Conservation (phyloP, 2,888 invertebrate genomes). For the Trichacis sp. region DNA sequence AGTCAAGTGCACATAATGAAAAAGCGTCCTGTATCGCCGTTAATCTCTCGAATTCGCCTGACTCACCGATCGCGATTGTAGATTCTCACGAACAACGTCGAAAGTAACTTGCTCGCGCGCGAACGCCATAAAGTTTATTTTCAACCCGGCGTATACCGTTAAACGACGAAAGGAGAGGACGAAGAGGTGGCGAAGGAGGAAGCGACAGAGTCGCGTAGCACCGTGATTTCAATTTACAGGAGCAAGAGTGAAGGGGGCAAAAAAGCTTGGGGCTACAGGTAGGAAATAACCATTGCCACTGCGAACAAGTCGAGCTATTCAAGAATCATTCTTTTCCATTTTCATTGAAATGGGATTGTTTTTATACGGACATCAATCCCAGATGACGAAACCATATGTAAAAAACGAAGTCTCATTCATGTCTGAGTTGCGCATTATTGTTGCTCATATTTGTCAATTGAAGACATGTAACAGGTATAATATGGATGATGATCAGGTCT, state of each 20-base stretch:
- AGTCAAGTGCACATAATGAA: slow-evolving; percentile 40
- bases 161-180: slow-evolving; percentile 40
- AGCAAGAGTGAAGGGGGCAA: slow-evolving; percentile 21
- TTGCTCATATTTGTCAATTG: too few relatives aligned
- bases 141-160: slow-evolving; percentile 49
- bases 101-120: slow-evolving; percentile 44
- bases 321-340: slow-evolving; percentile 11
- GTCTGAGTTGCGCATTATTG: too few relatives aligned
- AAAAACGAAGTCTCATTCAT: too few relatives aligned
- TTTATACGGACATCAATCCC: slow-evolving; percentile 9
- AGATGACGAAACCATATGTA: slow-evolving; percentile 15
- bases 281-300: slow-evolving; percentile 26
- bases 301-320: slow-evolving; percentile 1
- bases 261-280: slow-evolving; percentile 22
- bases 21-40: slow-evolving; percentile 46
- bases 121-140: slow-evolving; percentile 49
- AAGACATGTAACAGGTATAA: too few relatives aligned
- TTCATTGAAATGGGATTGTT: slow-evolving; percentile 30
- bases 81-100: slow-evolving; percentile 50
- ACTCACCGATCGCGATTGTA: slow-evolving; percentile 47
- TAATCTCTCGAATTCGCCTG: slow-evolving; percentile 45
- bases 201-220: slow-evolving; percentile 34
- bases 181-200: slow-evolving; percentile 30
- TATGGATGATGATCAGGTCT: too few relatives aligned
- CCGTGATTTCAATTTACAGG: slow-evolving; percentile 43